A percentile compares a stretch with the other conserved stretches of the same genome.
phyloP scores from a whole-genome alignment of 1,140 invertebrate species.

The Bombus superbus region DNA sequence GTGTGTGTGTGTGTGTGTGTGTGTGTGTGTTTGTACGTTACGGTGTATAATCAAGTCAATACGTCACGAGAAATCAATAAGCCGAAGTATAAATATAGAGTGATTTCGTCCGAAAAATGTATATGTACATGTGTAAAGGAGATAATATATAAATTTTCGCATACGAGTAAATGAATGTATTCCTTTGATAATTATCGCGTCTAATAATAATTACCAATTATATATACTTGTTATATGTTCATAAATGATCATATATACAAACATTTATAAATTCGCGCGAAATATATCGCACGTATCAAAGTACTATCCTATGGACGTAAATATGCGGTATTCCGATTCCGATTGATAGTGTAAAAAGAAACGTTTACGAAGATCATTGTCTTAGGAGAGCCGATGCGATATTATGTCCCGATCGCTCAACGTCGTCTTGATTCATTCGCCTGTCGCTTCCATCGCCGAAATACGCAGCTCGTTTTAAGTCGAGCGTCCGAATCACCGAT shows the following conservation, averaged over 20 bases:
- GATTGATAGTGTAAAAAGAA: neutral
- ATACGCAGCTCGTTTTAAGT: conserved; percentile 19
- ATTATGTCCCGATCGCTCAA: neutral
- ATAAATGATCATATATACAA: no score
- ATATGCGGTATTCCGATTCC: neutral
- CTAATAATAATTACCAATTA: no score
- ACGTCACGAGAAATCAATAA: neutral
- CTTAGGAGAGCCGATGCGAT: neutral
- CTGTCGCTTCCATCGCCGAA: conserved; percentile 2
- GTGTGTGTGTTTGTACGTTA: no score
- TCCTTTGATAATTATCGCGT: no score
- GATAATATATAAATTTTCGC: neutral
- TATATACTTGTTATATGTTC: no score
- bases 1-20: no score
- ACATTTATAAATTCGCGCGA: no score
- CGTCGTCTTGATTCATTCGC: conserved; percentile 19
- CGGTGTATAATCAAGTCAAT: neutral
- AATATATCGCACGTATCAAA: no score
- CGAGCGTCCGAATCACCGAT: conserved; percentile 1
- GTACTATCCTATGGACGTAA: no score
- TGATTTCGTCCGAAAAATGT: neutral
- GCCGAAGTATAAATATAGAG: neutral
- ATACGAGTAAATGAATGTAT: no score
- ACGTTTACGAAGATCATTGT: neutral
- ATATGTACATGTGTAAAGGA: neutral